Evolutionary conservation across 2,113 vertebrate species (phyloP), one percentile per base, ranked within the genome.

Genomic region (Carettochelys insculpta): DNA sequence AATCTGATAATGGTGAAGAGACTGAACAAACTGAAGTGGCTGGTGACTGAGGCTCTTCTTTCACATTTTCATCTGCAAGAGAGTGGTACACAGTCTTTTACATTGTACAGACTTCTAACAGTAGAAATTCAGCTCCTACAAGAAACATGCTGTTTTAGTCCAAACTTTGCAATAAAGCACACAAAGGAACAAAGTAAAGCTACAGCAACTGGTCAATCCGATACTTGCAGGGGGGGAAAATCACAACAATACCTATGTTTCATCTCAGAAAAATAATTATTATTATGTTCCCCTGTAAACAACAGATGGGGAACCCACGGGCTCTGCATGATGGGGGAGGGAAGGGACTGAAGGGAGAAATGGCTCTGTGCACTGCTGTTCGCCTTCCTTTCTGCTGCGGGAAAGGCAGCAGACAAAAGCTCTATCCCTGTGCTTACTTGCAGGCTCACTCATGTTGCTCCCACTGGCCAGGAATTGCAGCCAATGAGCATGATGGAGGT

Each of bases 1-100:
- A 98, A 91, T 98, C 98, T 0, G 98, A 98, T 52, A 88, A 86
- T 2, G 99, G 99, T 25, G 99, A 99, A 61, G 98, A 96, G 78
- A 98, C 88, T 0, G 98, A 99, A 94, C 97, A 98, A 73, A 96
- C 96, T 53, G 98, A 98, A 94, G 98, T 77, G 19, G 98, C 96
- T 76, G 98, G 98, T 80, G 99, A 99, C 31, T 98, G 97, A 78
- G 98, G 98, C 47, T 98, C 98, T 86, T 97, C 88, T 68, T 98
- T 98, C 95, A 98, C 93, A 0, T 96, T 95, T 88, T 96, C 97
- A 98, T 98, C 98, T 99, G 98, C 85, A 97, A 96, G 80, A 96
- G 77, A 82, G 12, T 85, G 22, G 11, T 14, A 93, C 48, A 77
- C 27, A 92, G 34, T 77, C 27, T 47, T 94, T 61, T 24, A 73